phyloP scores from a whole-genome alignment of 92 coral and sea anemone species.

The Phymanthus crucifer region DNA sequence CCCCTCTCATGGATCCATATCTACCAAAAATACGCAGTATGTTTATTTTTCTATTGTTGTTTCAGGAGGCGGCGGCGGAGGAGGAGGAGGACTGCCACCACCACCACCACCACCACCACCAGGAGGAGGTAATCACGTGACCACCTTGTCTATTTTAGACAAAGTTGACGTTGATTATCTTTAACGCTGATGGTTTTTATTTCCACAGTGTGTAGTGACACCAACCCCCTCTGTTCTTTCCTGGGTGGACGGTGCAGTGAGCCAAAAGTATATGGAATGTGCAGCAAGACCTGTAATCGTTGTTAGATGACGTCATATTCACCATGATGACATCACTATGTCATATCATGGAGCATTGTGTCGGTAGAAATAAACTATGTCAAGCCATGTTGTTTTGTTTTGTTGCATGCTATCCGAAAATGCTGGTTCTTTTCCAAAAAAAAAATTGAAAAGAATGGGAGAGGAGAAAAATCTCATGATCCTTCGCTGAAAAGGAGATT shows the following conservation, averaged over 20 bases:
- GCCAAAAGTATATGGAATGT: slow-evolving; percentile 7
- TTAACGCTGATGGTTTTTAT: background rate
- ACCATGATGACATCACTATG: too few relatives aligned
- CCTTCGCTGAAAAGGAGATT: too few relatives aligned
- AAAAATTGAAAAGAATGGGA: too few relatives aligned
- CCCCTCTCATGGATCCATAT: background rate
- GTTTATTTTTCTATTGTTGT: background rate
- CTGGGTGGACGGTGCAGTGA: slow-evolving; percentile 9
- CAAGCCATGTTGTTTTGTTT: too few relatives aligned
- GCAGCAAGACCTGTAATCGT: slow-evolving; percentile 11
- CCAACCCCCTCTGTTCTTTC: slow-evolving; percentile 11
- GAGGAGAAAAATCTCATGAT: too few relatives aligned
- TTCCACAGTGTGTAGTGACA: background rate
- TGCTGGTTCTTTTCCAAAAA: too few relatives aligned
- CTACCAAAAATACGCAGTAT: background rate
- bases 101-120: slow-evolving; percentile 13
- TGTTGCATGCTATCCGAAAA: too few relatives aligned
- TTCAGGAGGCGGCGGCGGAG: background rate
- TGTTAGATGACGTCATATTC: slow-evolving; percentile 8
- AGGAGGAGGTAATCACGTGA: background rate
- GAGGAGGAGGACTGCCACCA: slow-evolving; percentile 8
- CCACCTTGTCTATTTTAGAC: background rate
- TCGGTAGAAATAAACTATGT: background rate
- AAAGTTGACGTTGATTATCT: background rate
- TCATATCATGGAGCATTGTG: background rate